Conservation (phyloP, 2,797 vertebrate genomes). For the Platalea minor region DNA sequence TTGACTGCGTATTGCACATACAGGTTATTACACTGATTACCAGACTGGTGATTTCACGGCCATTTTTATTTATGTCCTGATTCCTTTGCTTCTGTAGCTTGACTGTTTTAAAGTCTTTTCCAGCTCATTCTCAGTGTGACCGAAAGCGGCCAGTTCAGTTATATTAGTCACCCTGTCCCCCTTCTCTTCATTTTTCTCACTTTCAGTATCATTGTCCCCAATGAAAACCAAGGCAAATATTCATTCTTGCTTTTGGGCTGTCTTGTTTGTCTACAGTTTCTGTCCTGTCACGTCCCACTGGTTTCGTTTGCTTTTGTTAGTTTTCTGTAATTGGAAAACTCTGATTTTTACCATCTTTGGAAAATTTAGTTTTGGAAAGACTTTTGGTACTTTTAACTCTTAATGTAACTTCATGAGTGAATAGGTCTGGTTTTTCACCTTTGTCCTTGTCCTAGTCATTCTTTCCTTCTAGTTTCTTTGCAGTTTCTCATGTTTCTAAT, state of each 20-base stretch:
- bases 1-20: background rate
- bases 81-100: background rate
- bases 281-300: accelerated
- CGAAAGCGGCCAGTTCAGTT: background rate
- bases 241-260: background rate
- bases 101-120: background rate
- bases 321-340: background rate
- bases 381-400: background rate
- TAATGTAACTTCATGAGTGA: background rate
- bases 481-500: background rate
- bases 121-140: background rate
- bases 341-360: background rate
- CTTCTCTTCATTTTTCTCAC: background rate
- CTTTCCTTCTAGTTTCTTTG: background rate
- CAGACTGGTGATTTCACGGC: background rate
- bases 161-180: background rate
- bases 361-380: background rate
- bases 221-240: background rate
- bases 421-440: background rate
- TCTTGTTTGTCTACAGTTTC: background rate
- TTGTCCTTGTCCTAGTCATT: background rate
- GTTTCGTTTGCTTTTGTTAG: background rate
- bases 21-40: background rate
- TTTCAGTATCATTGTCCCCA: background rate
- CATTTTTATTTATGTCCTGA: background rate